A percentile compares a stretch with the other conserved stretches of the same genome.
These are phyloP conservation scores for Mesochorus sp. DNA, from an alignment of 2,888 invertebrate genomes.

Conservation along the genomic window DNA sequence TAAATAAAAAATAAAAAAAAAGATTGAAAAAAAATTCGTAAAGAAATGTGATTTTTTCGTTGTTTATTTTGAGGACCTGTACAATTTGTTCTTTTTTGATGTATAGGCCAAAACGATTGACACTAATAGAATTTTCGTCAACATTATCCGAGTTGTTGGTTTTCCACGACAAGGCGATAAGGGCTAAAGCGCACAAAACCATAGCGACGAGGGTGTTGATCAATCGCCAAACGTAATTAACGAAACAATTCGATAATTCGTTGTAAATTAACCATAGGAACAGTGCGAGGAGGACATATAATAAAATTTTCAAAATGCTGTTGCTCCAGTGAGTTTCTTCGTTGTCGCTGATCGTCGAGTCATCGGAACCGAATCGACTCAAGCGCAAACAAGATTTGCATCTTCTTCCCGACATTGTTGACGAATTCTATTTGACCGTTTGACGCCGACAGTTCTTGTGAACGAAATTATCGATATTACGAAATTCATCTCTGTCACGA, in stretches of 20 bases:
- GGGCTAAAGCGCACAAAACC: constrained; percentile 25
- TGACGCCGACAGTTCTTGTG: constrained; percentile 57
- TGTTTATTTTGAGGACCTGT: too few species aligned
- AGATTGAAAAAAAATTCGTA: neutral
- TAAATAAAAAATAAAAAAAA: neutral
- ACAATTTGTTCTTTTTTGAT: too few species aligned
- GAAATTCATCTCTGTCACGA: constrained; percentile 48
- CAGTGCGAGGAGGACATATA: neutral
- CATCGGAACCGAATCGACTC: too few species aligned
- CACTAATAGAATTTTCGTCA: constrained; percentile 4
- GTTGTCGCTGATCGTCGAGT: neutral
- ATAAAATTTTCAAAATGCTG: neutral
- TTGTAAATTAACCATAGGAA: constrained; percentile 58
- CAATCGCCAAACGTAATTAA: constrained; percentile 57
- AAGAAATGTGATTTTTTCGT: neutral
- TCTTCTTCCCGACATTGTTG: constrained; percentile 40
- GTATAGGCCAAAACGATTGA: constrained; percentile 37
- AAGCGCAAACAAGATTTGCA: constrained; percentile 57
- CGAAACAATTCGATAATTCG: constrained; percentile 57
- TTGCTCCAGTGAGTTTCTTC: neutral
- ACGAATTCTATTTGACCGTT: neutral
- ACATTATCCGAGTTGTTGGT: neutral
- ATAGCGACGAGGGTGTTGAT: constrained; percentile 59
- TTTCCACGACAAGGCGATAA: constrained; percentile 44
- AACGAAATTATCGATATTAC: constrained; percentile 55